Evolutionary conservation across 2,113 vertebrate genomes (phyloP).

Genomic region (Falcunculus frontatus): DNA sequence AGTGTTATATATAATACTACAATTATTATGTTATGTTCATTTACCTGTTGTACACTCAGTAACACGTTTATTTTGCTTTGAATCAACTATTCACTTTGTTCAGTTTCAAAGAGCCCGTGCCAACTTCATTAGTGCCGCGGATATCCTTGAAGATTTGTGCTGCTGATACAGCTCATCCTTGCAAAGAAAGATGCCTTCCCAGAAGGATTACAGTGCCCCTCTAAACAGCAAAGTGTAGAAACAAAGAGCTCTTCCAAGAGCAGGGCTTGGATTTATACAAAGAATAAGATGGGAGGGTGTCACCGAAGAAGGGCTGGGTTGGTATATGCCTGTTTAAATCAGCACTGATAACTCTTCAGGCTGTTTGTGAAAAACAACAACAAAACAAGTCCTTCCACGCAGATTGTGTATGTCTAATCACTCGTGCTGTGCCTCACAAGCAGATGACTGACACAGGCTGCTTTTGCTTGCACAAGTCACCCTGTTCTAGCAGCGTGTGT

Average conservation of each 20-base stretch:
- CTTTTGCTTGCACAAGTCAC: neutral
- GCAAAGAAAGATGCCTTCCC: neutral
- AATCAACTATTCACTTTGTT: neutral
- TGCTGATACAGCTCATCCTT: neutral
- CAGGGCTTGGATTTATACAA: neutral
- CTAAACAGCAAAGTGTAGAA: neutral
- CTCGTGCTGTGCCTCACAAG: neutral
- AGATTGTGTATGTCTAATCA: neutral
- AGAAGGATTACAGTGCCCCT: neutral
- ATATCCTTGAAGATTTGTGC: neutral
- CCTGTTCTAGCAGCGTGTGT: rapidly evolving
- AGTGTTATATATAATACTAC: rapidly evolving
- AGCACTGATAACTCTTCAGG: neutral
- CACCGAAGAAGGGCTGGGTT: neutral
- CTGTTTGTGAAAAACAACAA: neutral
- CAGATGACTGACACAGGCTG: neutral
- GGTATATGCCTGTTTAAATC: neutral
- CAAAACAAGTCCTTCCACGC: neutral
- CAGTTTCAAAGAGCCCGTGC: rapidly evolving
- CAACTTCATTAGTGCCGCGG: neutral
- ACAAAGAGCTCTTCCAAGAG: neutral
- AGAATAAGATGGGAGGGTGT: neutral
- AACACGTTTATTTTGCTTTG: neutral
- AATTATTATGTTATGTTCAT: neutral
- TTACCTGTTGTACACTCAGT: neutral